phyloP scores from a whole-genome alignment of 1,140 invertebrate genomes.

The Brachionus asplanchnoidis region DNA sequence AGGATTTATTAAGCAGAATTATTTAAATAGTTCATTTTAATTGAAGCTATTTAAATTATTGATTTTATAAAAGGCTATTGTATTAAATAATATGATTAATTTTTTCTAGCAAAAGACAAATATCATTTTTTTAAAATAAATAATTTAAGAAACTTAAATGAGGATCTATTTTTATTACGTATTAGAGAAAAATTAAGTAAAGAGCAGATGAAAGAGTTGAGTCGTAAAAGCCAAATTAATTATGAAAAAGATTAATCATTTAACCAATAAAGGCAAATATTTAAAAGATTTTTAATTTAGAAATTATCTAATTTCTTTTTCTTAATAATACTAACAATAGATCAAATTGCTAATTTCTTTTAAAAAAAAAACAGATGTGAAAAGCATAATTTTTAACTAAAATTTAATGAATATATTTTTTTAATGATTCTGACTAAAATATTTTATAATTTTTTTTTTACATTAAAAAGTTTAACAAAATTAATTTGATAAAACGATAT shows the following conservation, averaged over 20 bases:
- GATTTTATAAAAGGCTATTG: too few relatives aligned
- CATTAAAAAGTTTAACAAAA: too few relatives aligned
- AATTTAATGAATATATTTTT: neutral
- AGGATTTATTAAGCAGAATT: too few relatives aligned
- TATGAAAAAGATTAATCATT: neutral
- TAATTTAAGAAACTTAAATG: neutral
- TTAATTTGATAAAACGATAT: too few relatives aligned
- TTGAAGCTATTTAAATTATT: too few relatives aligned
- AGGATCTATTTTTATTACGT: neutral
- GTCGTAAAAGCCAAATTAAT: neutral
- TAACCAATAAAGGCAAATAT: neutral
- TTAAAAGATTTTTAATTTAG: neutral
- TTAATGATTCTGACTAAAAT: too few relatives aligned
- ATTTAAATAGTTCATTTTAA: too few relatives aligned
- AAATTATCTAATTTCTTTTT: neutral
- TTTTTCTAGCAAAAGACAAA: too few relatives aligned
- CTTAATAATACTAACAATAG: neutral
- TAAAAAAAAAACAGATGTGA: neutral
- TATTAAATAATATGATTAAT: too few relatives aligned
- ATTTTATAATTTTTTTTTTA: too few relatives aligned
- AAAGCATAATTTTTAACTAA: neutral
- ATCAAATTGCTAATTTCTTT: neutral
- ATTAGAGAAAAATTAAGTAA: neutral
- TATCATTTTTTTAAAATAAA: neutral
- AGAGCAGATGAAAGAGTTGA: neutral